Base-by-base conservation (phyloP, 2,113 vertebrate genomes). In the Motacilla alba region DNA sequence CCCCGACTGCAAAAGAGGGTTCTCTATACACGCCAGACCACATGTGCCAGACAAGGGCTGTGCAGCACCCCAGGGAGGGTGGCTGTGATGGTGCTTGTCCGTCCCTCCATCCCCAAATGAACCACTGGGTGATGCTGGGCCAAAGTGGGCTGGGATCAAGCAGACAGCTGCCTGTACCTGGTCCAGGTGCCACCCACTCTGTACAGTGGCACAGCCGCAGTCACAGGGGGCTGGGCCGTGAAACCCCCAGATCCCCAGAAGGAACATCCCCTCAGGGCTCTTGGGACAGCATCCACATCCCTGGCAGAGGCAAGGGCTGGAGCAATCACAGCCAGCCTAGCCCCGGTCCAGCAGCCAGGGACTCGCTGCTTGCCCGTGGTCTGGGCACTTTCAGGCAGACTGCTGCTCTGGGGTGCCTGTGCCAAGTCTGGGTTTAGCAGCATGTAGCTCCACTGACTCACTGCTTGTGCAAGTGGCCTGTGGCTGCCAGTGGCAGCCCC, bases 391-490 rank as follows among this genome's bases (percentile, higher is more conserved):
- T 97, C 0, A 31, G 96, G 96, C 87, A 95, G 91, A 91, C 75
- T 91, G 84, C 90, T 96, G 89, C 95, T 94, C 91, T 26, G 5
- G 33, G 79, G 70, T 33, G 26, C 70, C 69, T 9, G 18, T 92
- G 97, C 97, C 88, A 72, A 89, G 88, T 95, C 96, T 98, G 97
- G 97, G 97, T 98, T 98, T 94, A 98, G 97, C 96, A 98, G 96
- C 87, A 30, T 94, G 94, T 94, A 97, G 94, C 90, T 98, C 92
- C 92, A 88, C 95, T 98, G 98, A 98, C 96, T 98, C 98, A 98
- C 91, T 75, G 87, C 97, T 97, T 97, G 95, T 97, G 96, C 97
- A 97, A 98, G 97, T 1, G 17, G 94, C 86, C 96, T 97, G 97
- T 96, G 98, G 98, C 97, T 97, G 89, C 83, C n/a, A 18, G 90